Evolutionary conservation across 2,888 invertebrate genomes (phyloP).

Genomic region (Deilephila elpenor): DNA sequence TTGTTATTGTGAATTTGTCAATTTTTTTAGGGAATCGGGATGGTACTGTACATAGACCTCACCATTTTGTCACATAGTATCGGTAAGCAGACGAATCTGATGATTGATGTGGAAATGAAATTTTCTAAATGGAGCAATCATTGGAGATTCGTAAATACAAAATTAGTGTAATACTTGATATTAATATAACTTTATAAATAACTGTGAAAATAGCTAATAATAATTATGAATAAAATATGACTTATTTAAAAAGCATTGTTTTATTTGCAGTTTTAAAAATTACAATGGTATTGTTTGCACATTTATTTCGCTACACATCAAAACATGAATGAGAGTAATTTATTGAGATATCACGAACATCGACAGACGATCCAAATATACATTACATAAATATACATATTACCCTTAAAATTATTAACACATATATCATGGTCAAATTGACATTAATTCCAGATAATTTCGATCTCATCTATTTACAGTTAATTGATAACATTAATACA

Average conservation of each 20-base stretch:
- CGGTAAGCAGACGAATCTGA: conserved; percentile 75
- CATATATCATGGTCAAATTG: too few relatives aligned
- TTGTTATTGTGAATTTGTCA: conserved; percentile 89
- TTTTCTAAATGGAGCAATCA: conserved; percentile 84
- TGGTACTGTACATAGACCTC: conserved; percentile 86
- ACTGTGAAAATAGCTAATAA: conserved; percentile 85
- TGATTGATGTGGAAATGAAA: conserved; percentile 83
- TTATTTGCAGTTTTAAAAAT: conserved; percentile 52
- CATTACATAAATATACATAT: too few relatives aligned
- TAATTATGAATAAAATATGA: conserved; percentile 85
- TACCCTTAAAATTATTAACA: too few relatives aligned
- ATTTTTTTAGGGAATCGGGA: conserved; percentile 89
- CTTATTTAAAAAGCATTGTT: conserved; percentile 78
- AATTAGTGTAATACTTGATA: conserved; percentile 84
- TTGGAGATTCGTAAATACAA: conserved; percentile 82
- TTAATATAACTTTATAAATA: conserved; percentile 86
- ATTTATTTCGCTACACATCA: too few relatives aligned
- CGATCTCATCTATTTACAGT: too few relatives aligned
- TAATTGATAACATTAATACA: too few relatives aligned
- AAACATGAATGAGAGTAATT: too few relatives aligned
- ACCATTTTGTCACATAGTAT: conserved; percentile 81
- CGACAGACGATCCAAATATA: too few relatives aligned
- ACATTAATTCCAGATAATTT: too few relatives aligned
- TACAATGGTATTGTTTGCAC: too few relatives aligned
- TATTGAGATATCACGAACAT: too few relatives aligned